phyloP scores from a whole-genome alignment of 2,797 vertebrate genomes.

The Intellagama lesueurii region DNA sequence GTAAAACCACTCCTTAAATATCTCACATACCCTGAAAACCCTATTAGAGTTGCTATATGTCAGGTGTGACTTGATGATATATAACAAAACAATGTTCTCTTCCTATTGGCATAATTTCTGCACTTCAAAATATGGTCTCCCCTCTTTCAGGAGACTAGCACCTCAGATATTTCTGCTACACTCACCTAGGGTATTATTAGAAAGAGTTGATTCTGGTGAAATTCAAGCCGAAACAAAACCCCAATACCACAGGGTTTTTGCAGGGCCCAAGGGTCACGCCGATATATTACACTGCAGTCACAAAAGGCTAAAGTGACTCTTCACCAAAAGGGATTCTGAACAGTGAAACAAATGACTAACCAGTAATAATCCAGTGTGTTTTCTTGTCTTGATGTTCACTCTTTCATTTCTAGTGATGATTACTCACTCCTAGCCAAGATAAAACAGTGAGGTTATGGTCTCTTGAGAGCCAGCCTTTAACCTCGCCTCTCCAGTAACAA shows the following conservation, averaged over 20 bases:
- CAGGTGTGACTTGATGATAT: too few relatives aligned
- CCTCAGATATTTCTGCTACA: background rate
- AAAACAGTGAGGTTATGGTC: accelerated
- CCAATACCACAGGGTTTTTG: background rate
- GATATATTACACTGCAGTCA: background rate
- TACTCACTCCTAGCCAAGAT: background rate
- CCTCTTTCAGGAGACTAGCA: background rate
- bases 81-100: background rate
- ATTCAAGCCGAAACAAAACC: background rate
- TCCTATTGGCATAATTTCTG: background rate
- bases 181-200: background rate
- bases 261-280: background rate
- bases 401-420: background rate
- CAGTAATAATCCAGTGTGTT: background rate
- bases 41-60: too few relatives aligned
- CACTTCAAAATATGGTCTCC: background rate
- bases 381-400: accelerated
- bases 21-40: too few relatives aligned
- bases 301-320: accelerated
- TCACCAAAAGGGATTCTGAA: background rate
- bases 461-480: slow-evolving; percentile 14
- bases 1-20: too few relatives aligned
- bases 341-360: background rate
- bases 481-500: slow-evolving; percentile 5
- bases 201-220: background rate